A percentile compares a stretch with the other conserved stretches of the same genome.
These are phyloP conservation scores for Ophioninae sp. DNA, from an alignment of 2,888 invertebrate species.

Conservation along the genomic window DNA sequence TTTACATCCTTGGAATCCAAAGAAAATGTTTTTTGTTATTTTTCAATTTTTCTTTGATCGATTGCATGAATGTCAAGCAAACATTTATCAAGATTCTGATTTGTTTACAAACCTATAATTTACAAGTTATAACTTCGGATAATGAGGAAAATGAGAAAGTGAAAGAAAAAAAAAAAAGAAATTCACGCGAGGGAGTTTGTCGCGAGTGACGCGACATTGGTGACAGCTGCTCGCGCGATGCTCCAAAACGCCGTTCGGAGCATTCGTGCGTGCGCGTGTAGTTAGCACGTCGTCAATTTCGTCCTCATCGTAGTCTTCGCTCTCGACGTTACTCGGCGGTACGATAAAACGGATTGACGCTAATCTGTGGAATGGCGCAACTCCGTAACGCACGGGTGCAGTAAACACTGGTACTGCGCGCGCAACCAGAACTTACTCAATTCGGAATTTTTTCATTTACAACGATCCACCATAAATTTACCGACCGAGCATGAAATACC, in stretches of 20 bases:
- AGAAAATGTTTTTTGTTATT: too few species aligned
- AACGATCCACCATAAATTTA: background rate
- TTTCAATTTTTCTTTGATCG: too few species aligned
- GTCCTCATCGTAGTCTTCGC: constrained; percentile 39
- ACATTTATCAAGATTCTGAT: too few species aligned
- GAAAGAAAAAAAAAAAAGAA: background rate
- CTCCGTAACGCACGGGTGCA: constrained; percentile 15
- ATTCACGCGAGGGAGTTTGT: constrained; percentile 11
- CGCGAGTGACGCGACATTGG: constrained; percentile 72
- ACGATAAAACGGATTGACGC: constrained; percentile 59
- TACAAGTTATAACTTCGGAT: too few species aligned
- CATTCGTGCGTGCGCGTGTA: background rate
- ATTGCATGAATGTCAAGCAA: too few species aligned
- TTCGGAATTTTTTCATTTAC: constrained; percentile 31
- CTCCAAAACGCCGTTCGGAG: constrained; percentile 49
- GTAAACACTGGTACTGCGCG: constrained; percentile 1
- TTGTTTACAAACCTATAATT: too few species aligned
- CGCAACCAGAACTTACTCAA: constrained; percentile 1
- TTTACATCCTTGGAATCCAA: too few species aligned
- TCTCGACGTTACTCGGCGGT: constrained; percentile 47
- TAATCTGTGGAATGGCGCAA: constrained; percentile 54
- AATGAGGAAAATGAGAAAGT: too few species aligned
- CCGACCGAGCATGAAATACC: background rate
- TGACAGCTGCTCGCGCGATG: constrained; percentile 64
- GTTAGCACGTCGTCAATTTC: constrained; percentile 32